phyloP scores from a whole-genome alignment of 2,797 vertebrate genomes.

The Helarctos malayanus region DNA sequence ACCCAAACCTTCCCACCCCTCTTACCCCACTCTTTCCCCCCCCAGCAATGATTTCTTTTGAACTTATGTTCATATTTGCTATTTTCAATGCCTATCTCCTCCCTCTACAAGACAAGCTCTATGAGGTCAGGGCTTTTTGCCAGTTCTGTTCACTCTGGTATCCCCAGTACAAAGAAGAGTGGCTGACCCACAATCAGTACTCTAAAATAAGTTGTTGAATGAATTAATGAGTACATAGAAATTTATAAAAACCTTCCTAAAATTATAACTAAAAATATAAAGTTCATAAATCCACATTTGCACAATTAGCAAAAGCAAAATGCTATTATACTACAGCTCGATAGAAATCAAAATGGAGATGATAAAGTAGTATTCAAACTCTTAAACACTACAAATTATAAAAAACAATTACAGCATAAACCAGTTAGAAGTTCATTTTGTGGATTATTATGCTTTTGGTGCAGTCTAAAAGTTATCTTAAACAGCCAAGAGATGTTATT shows the following conservation, averaged over 20 bases:
- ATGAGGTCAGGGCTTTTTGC: not conserved
- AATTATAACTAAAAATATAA: slow-evolving; percentile 12
- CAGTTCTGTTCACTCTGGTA: not conserved
- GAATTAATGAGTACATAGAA: not conserved
- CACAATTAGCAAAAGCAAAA: not conserved
- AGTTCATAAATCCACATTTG: not conserved
- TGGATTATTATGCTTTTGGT: slow-evolving; percentile 14
- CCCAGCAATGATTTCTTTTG: not conserved
- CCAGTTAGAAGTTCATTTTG: not conserved
- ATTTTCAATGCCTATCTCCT: not conserved
- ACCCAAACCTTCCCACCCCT: not conserved
- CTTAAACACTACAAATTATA: not conserved
- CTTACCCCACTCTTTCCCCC: not conserved
- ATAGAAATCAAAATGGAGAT: not conserved
- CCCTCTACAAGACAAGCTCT: not conserved
- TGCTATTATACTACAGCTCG: not conserved
- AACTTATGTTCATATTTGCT: not conserved
- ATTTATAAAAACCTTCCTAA: not conserved
- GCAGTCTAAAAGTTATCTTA: not conserved
- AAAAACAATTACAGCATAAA: not conserved
- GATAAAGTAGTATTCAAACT: not conserved
- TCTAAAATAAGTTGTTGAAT: not conserved
- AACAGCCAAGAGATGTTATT: not conserved
- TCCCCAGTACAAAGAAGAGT: not conserved
- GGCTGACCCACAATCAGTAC: not conserved